These are phyloP conservation scores for Pyrgilauda ruficollis DNA, from an alignment of 2,113 vertebrate genomes.

Conservation along the genomic window DNA sequence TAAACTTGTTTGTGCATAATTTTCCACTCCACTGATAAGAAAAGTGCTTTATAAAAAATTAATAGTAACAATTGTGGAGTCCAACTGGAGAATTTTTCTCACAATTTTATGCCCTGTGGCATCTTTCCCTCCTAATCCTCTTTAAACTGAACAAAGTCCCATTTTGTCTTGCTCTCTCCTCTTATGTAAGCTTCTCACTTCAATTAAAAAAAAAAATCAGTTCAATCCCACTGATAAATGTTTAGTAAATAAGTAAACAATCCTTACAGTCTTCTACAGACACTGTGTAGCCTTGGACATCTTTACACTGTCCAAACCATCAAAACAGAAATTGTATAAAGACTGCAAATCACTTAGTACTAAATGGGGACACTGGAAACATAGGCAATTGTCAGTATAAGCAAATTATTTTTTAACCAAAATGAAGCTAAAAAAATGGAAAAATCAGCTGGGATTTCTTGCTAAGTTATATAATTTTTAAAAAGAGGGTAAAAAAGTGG, in stretches of 20 bases:
- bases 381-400: accelerated
- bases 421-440: not conserved
- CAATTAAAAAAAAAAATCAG: not conserved
- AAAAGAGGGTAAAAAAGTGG: accelerated
- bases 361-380: not conserved
- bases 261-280: not conserved
- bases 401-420: not conserved
- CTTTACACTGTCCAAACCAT: not conserved
- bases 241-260: not conserved
- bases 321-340: not conserved
- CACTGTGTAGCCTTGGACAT: not conserved
- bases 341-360: not conserved
- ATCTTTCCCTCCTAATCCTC: not conserved
- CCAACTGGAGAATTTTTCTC: not conserved
- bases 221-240: not conserved
- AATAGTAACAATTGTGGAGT: not conserved
- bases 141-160: not conserved
- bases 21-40: not conserved
- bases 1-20: not conserved
- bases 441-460: not conserved
- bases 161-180: not conserved
- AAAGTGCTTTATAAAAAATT: not conserved
- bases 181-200: not conserved
- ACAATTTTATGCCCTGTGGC: not conserved
- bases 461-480: not conserved